Evolutionary conservation across 2,113 vertebrate genomes (phyloP), one percentile per base, ranked within the genome.

Genomic region (Myodes glareolus): DNA sequence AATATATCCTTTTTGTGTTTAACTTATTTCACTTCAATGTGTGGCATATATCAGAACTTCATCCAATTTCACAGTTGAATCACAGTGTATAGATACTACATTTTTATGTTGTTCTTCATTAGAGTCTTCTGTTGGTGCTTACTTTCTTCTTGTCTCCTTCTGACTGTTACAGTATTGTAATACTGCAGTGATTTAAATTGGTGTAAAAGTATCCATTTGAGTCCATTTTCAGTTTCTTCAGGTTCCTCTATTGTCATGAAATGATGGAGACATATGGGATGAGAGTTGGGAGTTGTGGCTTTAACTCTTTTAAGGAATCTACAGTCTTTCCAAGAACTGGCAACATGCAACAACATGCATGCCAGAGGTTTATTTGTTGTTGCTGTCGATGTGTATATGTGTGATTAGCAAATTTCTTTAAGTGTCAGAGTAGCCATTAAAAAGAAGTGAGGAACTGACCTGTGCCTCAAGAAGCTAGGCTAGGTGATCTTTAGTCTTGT

Each of bases 201-300:
- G 14, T 58, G 5, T 67, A 33, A 29, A 88, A 58, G 33, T n/a
- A 55, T 58, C 33, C 10, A n/a, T 25, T 36, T 58, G 52, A 14
- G 31, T 81, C 5, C 68, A 13, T 77, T 91, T 94, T 86, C 58
- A 39, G 16, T 73, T 89, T 21, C 58, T 93, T 72, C 73, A 25
- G 29, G 3, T 89, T 91, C 82, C 85, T 42, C 47, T 19, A 10
- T 73, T 67, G 9, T 36, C 47, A 39, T 33, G 39, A 85, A 93
- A 87, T 68, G 76, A 19, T 42, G 63, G 27, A 10, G 55, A 11
- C 45, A 50, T 50, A 21, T 4, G 36, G n/a, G n/a, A n/a, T n/a
- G n/a, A n/a, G n/a, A n/a, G n/a, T n/a, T n/a, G n/a, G 11, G 86
- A 73, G 91, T 97, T 95, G 90, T 58, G 80, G 81, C 21, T 77